Conservation (phyloP, 2,888 invertebrate species). For the Teinopalpus imperialis region DNA sequence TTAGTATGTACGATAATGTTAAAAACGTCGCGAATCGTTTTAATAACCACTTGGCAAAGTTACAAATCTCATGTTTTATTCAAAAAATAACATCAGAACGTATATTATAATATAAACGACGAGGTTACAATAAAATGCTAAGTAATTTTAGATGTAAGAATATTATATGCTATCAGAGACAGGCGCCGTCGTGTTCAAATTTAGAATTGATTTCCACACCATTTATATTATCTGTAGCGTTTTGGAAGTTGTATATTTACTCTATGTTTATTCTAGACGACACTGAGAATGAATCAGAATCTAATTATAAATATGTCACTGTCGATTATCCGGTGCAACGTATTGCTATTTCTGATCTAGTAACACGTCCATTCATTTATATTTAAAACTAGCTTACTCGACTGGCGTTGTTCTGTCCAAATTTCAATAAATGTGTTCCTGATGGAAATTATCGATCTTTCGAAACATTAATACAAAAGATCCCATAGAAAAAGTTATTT, state of each 20-base stretch:
- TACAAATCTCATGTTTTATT: slow-evolving; percentile 48
- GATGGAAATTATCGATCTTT: too few species aligned
- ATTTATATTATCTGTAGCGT: neutral
- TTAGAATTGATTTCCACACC: neutral
- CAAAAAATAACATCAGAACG: slow-evolving; percentile 40
- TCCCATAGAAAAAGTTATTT: too few species aligned
- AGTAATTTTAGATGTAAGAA: slow-evolving; percentile 51
- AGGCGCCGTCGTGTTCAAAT: slow-evolving; percentile 36
- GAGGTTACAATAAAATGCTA: slow-evolving; percentile 46
- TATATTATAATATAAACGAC: slow-evolving; percentile 31
- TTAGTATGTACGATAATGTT: slow-evolving; percentile 38
- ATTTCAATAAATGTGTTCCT: too few species aligned
- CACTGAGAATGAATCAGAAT: slow-evolving; percentile 5
- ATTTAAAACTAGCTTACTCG: neutral
- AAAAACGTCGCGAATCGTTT: slow-evolving; percentile 1
- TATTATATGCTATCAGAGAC: slow-evolving; percentile 26
- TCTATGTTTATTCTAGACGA: neutral
- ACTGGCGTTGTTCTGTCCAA: too few species aligned
- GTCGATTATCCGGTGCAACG: slow-evolving; percentile 18
- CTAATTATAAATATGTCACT: slow-evolving; percentile 15
- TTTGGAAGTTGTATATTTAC: neutral
- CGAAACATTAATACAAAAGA: too few species aligned
- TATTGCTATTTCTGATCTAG: slow-evolving; percentile 13
- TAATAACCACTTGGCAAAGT: slow-evolving; percentile 55
- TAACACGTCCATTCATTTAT: slow-evolving; percentile 12